Evolutionary conservation across 1,140 invertebrate species (phyloP).

Genomic region (Pseudomyrmex sp.): DNA sequence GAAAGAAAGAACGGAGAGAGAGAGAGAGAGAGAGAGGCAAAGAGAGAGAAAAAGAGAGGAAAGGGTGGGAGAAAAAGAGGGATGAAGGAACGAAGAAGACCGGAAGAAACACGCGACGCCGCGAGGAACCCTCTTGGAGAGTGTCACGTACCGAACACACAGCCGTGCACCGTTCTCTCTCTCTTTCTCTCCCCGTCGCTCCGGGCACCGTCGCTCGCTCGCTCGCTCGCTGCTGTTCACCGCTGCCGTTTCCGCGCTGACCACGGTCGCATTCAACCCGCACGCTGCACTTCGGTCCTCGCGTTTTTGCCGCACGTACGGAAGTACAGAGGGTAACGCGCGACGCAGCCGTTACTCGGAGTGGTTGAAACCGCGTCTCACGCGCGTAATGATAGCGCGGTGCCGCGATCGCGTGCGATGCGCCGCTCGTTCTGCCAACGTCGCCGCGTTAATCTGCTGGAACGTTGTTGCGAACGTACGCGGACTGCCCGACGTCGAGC

Average conservation of each 20-base stretch:
- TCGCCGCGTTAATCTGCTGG: conserved; percentile 64
- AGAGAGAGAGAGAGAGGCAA: conserved; percentile 2
- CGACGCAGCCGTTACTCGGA: conserved; percentile 38
- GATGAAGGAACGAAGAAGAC: conserved; percentile 12
- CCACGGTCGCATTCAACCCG: conserved; percentile 40
- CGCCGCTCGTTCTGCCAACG: conserved; percentile 48
- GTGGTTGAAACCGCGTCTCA: conserved; percentile 3
- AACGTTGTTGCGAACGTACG: conserved; percentile 80
- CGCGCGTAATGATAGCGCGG: conserved; percentile 36
- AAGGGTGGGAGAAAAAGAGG: conserved; percentile 12
- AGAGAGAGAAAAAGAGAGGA: neutral
- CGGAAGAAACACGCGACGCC: conserved; percentile 64
- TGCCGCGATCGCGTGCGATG: conserved; percentile 60
- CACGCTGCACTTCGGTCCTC: conserved; percentile 49
- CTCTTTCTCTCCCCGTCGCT: conserved; percentile 17
- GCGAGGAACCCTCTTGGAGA: conserved; percentile 43
- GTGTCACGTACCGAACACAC: conserved; percentile 60
- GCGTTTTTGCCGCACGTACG: neutral
- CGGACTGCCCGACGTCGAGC: conserved; percentile 82
- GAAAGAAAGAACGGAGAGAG: conserved; percentile 5
- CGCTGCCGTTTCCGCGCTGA: conserved; percentile 40
- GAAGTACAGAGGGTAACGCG: conserved; percentile 4
- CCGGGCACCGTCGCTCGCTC: conserved; percentile 19
- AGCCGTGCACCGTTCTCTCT: conserved; percentile 30
- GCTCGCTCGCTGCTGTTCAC: conserved; percentile 23